Percentiles rank a stretch among this genome's conserved stretches.
These are phyloP conservation scores for Osedax fenrisi DNA, from an alignment of 2,888 invertebrate genomes.

Conservation along the genomic window DNA sequence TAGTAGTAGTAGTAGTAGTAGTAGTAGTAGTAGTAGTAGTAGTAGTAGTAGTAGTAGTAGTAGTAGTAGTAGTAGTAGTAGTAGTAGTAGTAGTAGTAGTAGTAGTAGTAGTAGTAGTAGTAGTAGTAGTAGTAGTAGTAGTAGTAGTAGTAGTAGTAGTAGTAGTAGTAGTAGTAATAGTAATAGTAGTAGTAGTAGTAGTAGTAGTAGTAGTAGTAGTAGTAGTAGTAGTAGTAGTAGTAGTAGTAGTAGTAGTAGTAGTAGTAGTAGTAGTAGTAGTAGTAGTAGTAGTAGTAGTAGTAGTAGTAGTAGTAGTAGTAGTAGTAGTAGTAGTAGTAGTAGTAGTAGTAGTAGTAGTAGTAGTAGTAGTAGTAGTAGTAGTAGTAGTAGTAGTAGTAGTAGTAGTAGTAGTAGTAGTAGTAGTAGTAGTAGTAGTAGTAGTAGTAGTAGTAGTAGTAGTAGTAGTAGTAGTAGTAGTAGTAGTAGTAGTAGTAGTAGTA, in stretches of 20 bases:
- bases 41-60: slow-evolving; percentile 12
- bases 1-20: slow-evolving; percentile 11
- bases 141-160: slow-evolving; percentile 8
- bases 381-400: slow-evolving; percentile 11
- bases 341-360: slow-evolving; percentile 13
- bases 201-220: slow-evolving; percentile 23
- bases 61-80: slow-evolving; percentile 11
- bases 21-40: slow-evolving; percentile 14
- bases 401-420: slow-evolving; percentile 12
- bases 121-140: slow-evolving; percentile 12
- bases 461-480: slow-evolving; percentile 23
- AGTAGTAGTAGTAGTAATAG: not conserved
- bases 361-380: slow-evolving; percentile 15
- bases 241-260: slow-evolving; percentile 22
- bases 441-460: slow-evolving; percentile 20
- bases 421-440: slow-evolving; percentile 14
- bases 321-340: slow-evolving; percentile 10
- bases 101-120: slow-evolving; percentile 11
- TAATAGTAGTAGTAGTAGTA: slow-evolving; percentile 14
- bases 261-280: slow-evolving; percentile 19
- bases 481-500: slow-evolving; percentile 21
- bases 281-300: slow-evolving; percentile 20
- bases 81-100: slow-evolving; percentile 11
- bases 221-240: slow-evolving; percentile 21
- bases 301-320: slow-evolving; percentile 23